phyloP scores from a whole-genome alignment of 2,113 vertebrate genomes.

The Bubalus kerabau region DNA sequence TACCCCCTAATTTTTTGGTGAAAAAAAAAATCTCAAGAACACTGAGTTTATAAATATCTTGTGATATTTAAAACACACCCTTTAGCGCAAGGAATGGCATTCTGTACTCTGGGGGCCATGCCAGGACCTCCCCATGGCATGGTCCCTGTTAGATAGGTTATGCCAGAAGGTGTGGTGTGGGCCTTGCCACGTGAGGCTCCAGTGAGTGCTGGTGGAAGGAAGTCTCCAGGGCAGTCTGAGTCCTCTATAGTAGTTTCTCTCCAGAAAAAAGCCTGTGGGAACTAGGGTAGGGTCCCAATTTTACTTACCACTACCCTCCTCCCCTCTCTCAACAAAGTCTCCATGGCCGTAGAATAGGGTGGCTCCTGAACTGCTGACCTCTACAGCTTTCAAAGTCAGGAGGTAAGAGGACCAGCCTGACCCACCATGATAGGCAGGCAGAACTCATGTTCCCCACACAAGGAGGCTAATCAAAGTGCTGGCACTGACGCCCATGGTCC shows the following conservation, averaged over 20 bases:
- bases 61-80: not conserved
- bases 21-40: not conserved
- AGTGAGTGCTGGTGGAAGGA: not conserved
- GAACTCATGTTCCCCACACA: slow-evolving; percentile 22
- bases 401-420: not conserved
- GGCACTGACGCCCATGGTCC: not conserved
- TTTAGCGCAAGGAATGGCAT: not conserved
- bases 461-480: not conserved
- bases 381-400: not conserved
- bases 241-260: not conserved
- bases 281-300: not conserved
- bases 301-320: too few species aligned
- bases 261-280: not conserved
- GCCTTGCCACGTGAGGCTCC: not conserved
- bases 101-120: not conserved
- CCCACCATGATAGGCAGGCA: slow-evolving; percentile 4
- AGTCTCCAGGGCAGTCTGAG: not conserved
- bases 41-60: not conserved
- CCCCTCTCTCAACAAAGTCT: not conserved
- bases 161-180: rapidly evolving
- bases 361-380: not conserved
- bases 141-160: not conserved
- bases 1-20: not conserved
- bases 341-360: not conserved
- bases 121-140: not conserved